Conservation (phyloP, 2,888 invertebrate genomes). For the Thumatha senex region DNA sequence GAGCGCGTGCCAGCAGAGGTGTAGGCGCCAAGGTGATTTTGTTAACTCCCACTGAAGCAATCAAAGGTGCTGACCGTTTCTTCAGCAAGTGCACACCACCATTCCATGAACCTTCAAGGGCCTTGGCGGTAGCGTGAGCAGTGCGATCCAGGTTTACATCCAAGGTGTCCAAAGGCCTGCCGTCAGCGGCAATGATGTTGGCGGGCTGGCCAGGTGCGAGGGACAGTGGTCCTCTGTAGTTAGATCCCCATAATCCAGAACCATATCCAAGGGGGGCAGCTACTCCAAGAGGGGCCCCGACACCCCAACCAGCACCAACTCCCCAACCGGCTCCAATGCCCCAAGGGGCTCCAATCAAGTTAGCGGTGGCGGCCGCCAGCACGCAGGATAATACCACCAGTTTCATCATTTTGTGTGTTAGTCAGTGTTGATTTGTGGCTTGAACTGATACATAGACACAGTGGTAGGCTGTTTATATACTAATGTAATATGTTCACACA, state of each 20-base stretch:
- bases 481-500: slow-evolving; percentile 32
- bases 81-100: slow-evolving; percentile 59
- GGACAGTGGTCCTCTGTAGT: slow-evolving; percentile 72
- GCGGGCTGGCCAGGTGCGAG: slow-evolving; percentile 75
- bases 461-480: slow-evolving; percentile 57
- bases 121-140: slow-evolving; percentile 69
- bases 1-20: slow-evolving; percentile 26
- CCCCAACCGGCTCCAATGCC: not conserved
- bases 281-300: slow-evolving; percentile 28
- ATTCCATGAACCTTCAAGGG: slow-evolving; percentile 25
- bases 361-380: not conserved
- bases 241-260: slow-evolving; percentile 24
- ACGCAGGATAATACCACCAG: not conserved
- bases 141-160: slow-evolving; percentile 75
- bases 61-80: slow-evolving; percentile 56
- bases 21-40: slow-evolving; percentile 31
- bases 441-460: slow-evolving; percentile 59
- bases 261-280: slow-evolving; percentile 29
- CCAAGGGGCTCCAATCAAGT: not conserved
- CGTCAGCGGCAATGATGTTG: slow-evolving; percentile 67
- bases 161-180: slow-evolving; percentile 72
- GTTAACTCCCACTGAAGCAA: slow-evolving; percentile 29
- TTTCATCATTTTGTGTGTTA: not conserved
- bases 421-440: not conserved
- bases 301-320: slow-evolving; percentile 3